These are phyloP conservation scores for Cephus pulcher DNA, from an alignment of 2,888 invertebrate genomes.

Conservation along the genomic window DNA sequence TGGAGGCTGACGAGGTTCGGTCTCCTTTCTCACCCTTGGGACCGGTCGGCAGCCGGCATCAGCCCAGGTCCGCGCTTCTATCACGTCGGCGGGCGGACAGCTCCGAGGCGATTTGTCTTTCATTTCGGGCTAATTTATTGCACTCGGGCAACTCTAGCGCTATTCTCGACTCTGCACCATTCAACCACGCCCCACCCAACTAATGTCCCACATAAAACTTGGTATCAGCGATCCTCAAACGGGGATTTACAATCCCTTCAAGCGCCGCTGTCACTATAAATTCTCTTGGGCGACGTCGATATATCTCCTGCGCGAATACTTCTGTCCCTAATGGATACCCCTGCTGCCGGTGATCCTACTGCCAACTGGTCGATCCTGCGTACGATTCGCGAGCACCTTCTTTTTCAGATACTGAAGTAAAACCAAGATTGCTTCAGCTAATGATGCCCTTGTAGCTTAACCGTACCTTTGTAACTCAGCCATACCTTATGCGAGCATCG, in stretches of 20 bases:
- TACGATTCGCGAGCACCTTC: conserved; percentile 1
- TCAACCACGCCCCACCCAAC: conserved; percentile 66
- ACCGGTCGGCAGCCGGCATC: conserved; percentile 49
- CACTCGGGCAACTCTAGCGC: conserved; percentile 55
- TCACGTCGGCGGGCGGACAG: conserved; percentile 66
- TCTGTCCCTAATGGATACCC: conserved; percentile 65
- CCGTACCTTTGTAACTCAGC: too few species aligned
- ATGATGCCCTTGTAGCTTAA: too few species aligned
- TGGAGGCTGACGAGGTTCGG: conserved; percentile 36
- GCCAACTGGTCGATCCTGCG: conserved; percentile 4
- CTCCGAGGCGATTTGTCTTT: conserved; percentile 66
- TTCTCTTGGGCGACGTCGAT: conserved; percentile 63
- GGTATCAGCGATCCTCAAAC: conserved; percentile 68
- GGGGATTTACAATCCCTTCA: conserved; percentile 68
- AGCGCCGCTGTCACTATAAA: conserved; percentile 64
- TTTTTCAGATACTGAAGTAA: background rate
- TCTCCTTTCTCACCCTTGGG: conserved; percentile 43
- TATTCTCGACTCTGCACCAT: conserved; percentile 57
- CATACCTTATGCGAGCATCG: too few species aligned
- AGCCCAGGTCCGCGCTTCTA: conserved; percentile 61
- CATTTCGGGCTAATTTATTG: conserved; percentile 67
- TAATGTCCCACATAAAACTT: conserved; percentile 68
- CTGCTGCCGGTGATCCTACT: conserved; percentile 22
- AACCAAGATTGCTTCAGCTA: too few species aligned
- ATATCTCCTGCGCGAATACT: conserved; percentile 64